Evolutionary conservation across 1,140 invertebrate genomes (phyloP), one percentile per base, ranked within the genome.

Genomic region (Aporrectodea caliginosa): DNA sequence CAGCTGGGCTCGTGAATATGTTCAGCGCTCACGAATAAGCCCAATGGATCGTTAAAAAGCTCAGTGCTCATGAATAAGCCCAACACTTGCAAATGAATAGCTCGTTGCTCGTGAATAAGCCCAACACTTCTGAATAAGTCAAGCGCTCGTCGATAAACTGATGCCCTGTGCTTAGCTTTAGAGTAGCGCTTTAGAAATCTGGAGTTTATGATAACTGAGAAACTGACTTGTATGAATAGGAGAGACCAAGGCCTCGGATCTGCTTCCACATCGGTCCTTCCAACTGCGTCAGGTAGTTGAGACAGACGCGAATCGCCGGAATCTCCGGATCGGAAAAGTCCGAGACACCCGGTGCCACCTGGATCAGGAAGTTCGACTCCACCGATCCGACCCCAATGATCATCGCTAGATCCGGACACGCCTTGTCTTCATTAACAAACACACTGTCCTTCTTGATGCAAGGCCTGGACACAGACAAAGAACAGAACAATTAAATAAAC

Each of bases 231-330:
- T 93, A 95, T 69, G 91, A 89, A 87, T 97, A 97, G 0, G 94
- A 91, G n/a, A 95, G 90, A 6, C 95, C 95, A 82, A 92, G 91
- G 33, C 95, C 95, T 84, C 95, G 90, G 79, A 97, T 92, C 85
- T 93, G 90, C 78, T 91, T 91, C 94, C 94, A 97, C 91, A 97
- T 92, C 35, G 95, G 94, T 43, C 95, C 95, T 92, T 96, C 94
- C 0, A 93, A 89, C 89, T 96, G 95, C 16, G 91, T 93, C 69
- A 97, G 91, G 88, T 96, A 97, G 86, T 95, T 93, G 71, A 95
- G 89, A 78, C 93, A 93, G 32, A 96, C 92, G 75, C 93, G 87
- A 22, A 96, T 88, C 68, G 93, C 90, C 1, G 94, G 91, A 27
- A 93, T 86, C 87, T 94, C 92, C 0, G 90, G 89, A 86, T 93